Percentiles rank a stretch among this genome's conserved stretches.
These are phyloP conservation scores for Protonemura montana DNA, from an alignment of 2,888 invertebrate genomes.

Conservation along the genomic window DNA sequence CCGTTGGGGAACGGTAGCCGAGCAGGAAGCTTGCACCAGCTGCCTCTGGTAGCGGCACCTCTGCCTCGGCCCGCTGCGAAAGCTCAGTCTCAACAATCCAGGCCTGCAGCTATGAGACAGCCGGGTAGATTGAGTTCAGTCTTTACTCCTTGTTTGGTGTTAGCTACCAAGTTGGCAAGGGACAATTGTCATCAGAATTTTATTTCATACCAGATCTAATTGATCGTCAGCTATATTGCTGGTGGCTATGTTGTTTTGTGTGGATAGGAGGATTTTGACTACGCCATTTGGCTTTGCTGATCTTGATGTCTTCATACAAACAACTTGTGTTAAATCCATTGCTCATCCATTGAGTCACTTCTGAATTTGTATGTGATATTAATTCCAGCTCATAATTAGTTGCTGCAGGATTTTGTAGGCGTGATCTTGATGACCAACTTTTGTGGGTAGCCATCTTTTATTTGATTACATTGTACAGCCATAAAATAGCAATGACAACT, in stretches of 20 bases:
- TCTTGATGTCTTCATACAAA: no score
- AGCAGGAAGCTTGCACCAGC: constrained; percentile 61
- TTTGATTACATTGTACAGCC: no score
- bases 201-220: not conserved
- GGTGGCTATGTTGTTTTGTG: not conserved
- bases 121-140: constrained; percentile 46
- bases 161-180: not conserved
- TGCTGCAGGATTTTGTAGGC: no score
- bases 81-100: constrained; percentile 44
- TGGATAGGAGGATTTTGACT: no score
- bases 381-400: no score
- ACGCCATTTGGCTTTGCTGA: no score
- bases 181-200: not conserved
- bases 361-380: no score
- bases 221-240: not conserved
- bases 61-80: constrained; percentile 52
- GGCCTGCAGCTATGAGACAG: constrained; percentile 49
- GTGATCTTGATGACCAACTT: no score
- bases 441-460: no score
- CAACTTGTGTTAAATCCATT: no score
- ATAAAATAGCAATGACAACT: no score
- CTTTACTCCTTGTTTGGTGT: not conserved
- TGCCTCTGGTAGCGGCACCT: constrained; percentile 54
- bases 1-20: constrained; percentile 70
- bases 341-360: no score